phyloP scores from a whole-genome alignment of 2,797 vertebrate genomes.

The Pygocentrus nattereri region DNA sequence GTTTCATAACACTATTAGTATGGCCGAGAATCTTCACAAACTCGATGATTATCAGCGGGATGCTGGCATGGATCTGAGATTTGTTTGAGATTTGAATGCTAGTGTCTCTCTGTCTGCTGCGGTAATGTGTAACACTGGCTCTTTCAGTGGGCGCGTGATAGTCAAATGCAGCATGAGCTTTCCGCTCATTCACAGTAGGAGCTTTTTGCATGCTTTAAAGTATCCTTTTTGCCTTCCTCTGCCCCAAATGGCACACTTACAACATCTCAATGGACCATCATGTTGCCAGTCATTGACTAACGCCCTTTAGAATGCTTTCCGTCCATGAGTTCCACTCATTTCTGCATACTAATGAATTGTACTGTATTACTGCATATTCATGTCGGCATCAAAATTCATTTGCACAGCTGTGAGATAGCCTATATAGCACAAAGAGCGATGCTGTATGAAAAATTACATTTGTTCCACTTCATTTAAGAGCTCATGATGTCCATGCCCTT shows the following conservation, averaged over 20 bases:
- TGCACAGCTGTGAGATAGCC: conserved; percentile 6
- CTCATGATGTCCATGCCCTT: conserved; percentile 14
- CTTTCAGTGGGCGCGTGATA: conserved; percentile 33
- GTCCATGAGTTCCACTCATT: background rate
- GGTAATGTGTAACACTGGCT: conserved; percentile 38
- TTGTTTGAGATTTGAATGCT: conserved; percentile 74
- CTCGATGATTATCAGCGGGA: conserved; percentile 6
- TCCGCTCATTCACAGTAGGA: background rate
- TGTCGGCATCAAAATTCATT: conserved; percentile 12
- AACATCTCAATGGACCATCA: background rate
- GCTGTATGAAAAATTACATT: conserved; percentile 38
- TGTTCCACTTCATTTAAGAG: conserved; percentile 42
- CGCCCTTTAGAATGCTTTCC: background rate
- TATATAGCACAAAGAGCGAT: conserved; percentile 6
- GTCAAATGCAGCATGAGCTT: conserved; percentile 39
- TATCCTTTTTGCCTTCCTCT: conserved; percentile 2
- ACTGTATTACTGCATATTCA: conserved; percentile 13
- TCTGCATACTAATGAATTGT: conserved; percentile 19
- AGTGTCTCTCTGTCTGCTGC: background rate
- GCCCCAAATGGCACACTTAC: background rate
- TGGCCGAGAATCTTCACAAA: conserved; percentile 4
- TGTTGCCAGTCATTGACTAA: background rate
- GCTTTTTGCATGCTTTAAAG: conserved; percentile 38
- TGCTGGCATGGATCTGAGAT: conserved; percentile 43
- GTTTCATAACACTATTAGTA: conserved; percentile 31